phyloP scores from a whole-genome alignment of 2,797 vertebrate species.

The Hydrophis major region DNA sequence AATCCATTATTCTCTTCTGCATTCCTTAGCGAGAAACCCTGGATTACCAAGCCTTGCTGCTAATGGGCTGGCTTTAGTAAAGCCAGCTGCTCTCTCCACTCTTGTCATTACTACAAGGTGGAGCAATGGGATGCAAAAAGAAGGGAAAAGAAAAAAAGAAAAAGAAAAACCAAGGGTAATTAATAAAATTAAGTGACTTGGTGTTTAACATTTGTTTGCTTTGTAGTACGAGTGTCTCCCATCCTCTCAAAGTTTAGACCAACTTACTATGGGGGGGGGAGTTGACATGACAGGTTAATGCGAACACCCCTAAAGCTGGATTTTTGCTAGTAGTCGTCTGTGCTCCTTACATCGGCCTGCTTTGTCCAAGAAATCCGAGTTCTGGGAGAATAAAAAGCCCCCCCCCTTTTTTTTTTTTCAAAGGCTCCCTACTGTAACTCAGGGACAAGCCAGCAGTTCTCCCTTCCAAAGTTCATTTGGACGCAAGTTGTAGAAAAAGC shows the following conservation, averaged over 20 bases:
- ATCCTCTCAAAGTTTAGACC: constrained; percentile 47
- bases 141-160: no score
- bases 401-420: background rate
- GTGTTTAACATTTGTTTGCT: constrained; percentile 51
- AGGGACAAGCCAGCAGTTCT: background rate
- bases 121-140: constrained; percentile 43
- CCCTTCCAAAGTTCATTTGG: background rate
- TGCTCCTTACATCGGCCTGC: constrained; percentile 71
- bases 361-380: constrained; percentile 75
- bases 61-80: constrained; percentile 55
- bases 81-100: constrained; percentile 67
- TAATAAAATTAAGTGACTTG: constrained; percentile 70
- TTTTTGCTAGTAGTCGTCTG: constrained; percentile 76
- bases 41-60: constrained; percentile 43
- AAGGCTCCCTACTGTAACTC: background rate
- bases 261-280: constrained; percentile 18
- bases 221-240: constrained; percentile 60
- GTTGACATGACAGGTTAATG: constrained; percentile 69
- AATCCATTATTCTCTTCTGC: constrained; percentile 41
- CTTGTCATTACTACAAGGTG: constrained; percentile 27
- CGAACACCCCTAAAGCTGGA: constrained; percentile 63
- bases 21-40: constrained; percentile 25
- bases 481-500: background rate
- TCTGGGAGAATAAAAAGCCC: constrained; percentile 45
- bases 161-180: constrained; percentile 55